Evolutionary conservation across 1,140 invertebrate genomes (phyloP), one percentile per base, ranked within the genome.

Genomic region (Megalonaias nervosa): DNA sequence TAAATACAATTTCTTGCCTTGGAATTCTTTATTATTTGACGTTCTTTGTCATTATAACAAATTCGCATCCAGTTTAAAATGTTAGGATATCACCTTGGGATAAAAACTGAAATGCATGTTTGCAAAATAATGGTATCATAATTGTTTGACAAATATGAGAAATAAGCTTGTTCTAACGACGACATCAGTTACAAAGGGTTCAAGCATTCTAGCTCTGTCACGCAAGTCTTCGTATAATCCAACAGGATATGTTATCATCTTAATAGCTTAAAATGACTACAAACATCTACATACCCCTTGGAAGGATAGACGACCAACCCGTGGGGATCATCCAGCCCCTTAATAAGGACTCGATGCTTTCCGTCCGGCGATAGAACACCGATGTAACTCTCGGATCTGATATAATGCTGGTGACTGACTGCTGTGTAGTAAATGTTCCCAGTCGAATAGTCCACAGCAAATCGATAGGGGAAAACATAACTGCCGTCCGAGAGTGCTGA

Each of bases 361-460:
- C 76, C 76, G n/a, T 74, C 19, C 14, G 13, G n/a, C 48, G 68
- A 57, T 21, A 62, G 15, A 4, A 78, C 76, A 17, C n/a, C 71
- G 64, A 78, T 78, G n/a, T 67, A 67, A 66, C 70, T 73, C 23
- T 74, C 64, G 17, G 56, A 26, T 15, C 57, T n/a, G 9, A 11
- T 48, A 48, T 56, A 26, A 15, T 23, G n/a, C 56, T 61, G 19
- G 31, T 69, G 61, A 2, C 21, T 60, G 3, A 62, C 57, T 1
- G 15, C 70, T 4, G 76, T 73, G 66, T 73, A 78, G 59, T 68
- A 78, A 3, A 78, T 60, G 65, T 78, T 78, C 12, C 76, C 76
- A 3, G 76, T 78, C 19, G 65, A 73, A 2, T 65, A 66, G 31
- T 78, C 76, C 6, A 78, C 31, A 13, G 71, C 70, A 17, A 78